Evolutionary conservation across 2,888 invertebrate species (phyloP).

Genomic region (Margaritifera margaritifera): DNA sequence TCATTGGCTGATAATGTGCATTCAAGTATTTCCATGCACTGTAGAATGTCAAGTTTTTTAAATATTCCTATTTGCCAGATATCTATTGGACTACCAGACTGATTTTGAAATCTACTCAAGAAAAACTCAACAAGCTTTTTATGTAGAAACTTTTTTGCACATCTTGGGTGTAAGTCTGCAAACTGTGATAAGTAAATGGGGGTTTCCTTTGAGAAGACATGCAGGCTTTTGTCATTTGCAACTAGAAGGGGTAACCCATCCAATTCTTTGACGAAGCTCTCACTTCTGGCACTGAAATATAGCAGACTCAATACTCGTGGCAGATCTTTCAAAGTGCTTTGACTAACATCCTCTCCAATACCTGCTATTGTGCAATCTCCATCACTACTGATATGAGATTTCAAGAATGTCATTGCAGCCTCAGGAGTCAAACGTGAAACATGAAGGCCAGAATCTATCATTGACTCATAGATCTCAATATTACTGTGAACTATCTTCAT

Average conservation of each 20-base stretch:
- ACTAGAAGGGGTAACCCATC: conserved; percentile 36
- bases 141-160: neutral
- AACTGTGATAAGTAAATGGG: conserved; percentile 19
- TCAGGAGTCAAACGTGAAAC: conserved; percentile 12
- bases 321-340: conserved; percentile 10
- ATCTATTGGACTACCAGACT: too few relatives aligned
- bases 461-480: conserved; percentile 9
- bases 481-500: conserved; percentile 28
- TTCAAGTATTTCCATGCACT: too few relatives aligned
- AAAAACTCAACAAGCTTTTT: too few relatives aligned
- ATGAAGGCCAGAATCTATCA: conserved; percentile 11
- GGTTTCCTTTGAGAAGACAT: conserved; percentile 5
- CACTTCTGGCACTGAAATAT: conserved; percentile 15
- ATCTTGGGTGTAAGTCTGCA: conserved; percentile 15
- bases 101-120: too few relatives aligned
- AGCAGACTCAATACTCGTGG: conserved; percentile 7
- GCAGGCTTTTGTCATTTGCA: conserved; percentile 18
- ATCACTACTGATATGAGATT: conserved; percentile 2
- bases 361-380: neutral
- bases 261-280: conserved; percentile 11
- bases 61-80: too few relatives aligned
- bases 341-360: neutral
- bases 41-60: too few relatives aligned
- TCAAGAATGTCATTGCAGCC: conserved; percentile 22
- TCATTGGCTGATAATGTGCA: too few relatives aligned